Evolutionary conservation across 2,113 vertebrate species (phyloP).

Genomic region (Mobula hypostoma): DNA sequence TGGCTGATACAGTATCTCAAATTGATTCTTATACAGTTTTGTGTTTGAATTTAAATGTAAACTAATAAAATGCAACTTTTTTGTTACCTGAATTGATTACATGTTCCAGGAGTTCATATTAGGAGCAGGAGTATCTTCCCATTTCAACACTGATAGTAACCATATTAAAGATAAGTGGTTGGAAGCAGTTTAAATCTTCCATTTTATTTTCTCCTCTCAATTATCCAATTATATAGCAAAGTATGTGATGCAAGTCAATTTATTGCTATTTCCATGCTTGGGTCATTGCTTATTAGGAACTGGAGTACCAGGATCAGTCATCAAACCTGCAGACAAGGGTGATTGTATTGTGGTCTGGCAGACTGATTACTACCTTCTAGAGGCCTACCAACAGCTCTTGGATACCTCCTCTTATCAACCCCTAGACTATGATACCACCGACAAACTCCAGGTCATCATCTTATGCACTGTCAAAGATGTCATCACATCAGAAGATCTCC

Average conservation of each 20-base stretch:
- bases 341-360: no score
- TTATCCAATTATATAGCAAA: background rate
- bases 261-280: background rate
- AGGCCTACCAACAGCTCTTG: no score
- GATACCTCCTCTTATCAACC: no score
- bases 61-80: constrained; percentile 7
- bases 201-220: background rate
- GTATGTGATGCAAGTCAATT: background rate
- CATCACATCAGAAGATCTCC: no score
- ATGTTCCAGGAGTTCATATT: background rate
- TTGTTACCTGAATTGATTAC: background rate
- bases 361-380: no score
- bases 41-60: constrained; percentile 2
- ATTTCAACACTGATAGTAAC: background rate
- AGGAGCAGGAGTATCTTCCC: background rate
- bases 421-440: no score
- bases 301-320: background rate
- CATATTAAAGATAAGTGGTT: background rate
- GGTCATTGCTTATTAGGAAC: background rate
- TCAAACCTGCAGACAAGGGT: no score
- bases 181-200: background rate
- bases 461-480: no score
- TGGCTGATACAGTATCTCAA: background rate
- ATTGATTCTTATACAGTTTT: constrained; percentile 14
- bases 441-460: no score